Conservation (phyloP, 2,113 vertebrate genomes). For the Aspidoscelis tigris region DNA sequence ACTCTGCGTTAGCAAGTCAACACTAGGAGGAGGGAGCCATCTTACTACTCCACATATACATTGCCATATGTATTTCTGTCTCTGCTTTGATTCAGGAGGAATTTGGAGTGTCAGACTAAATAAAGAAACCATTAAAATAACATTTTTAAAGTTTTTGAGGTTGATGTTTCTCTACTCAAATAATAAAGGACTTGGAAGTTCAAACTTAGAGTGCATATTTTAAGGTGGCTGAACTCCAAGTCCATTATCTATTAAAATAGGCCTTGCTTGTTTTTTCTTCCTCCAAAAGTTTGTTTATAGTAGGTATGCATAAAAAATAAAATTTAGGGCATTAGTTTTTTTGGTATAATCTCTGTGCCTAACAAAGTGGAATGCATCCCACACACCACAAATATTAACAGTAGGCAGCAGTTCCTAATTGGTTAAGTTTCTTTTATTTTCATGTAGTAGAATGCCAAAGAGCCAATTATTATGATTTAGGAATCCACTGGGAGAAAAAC, state of each 20-base stretch:
- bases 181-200: constrained; percentile 54
- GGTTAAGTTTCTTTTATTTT: background rate
- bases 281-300: background rate
- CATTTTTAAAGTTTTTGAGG: constrained; percentile 61
- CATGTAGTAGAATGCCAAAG: background rate
- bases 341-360: constrained; percentile 25
- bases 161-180: constrained; percentile 36
- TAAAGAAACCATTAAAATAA: constrained; percentile 51
- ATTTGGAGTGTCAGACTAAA: constrained; percentile 34
- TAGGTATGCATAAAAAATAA: constrained; percentile 2
- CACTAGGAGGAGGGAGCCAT: background rate
- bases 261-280: constrained; percentile 42
- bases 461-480: background rate
- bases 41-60: constrained; percentile 26
- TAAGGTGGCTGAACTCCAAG: constrained; percentile 44
- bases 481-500: background rate
- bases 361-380: constrained; percentile 35
- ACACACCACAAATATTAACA: background rate
- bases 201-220: constrained; percentile 51
- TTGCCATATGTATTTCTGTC: background rate
- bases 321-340: constrained; percentile 10
- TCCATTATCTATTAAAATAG: constrained; percentile 32
- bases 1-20: constrained; percentile 16
- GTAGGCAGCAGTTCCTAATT: background rate
- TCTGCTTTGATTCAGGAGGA: constrained; percentile 35